These are phyloP conservation scores for Phrixothrix hirtus DNA, from an alignment of 2,888 invertebrate genomes.

Conservation along the genomic window DNA sequence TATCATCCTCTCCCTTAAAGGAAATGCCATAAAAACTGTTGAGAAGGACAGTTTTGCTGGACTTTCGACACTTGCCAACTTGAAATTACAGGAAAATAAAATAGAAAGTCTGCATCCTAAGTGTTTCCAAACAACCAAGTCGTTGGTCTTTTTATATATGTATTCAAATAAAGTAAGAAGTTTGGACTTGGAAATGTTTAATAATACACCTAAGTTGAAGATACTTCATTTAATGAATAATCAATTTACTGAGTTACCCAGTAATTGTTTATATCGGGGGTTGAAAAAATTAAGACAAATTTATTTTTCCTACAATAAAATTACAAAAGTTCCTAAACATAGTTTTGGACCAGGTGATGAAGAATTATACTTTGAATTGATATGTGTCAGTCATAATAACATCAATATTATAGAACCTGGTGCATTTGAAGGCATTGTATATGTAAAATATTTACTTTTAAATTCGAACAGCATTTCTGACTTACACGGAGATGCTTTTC, in stretches of 20 bases:
- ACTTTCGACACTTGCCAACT: neutral
- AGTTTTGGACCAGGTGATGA: neutral
- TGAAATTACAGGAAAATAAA: neutral
- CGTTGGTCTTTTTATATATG: neutral
- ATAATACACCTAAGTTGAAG: neutral
- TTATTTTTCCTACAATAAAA: neutral
- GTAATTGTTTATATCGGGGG: neutral
- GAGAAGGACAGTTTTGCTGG: neutral
- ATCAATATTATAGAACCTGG: neutral
- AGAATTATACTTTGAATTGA: neutral
- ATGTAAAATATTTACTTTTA: neutral
- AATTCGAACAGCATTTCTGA: neutral
- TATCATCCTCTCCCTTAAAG: neutral
- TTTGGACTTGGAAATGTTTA: neutral
- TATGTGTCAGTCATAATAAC: neutral
- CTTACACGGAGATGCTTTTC: neutral
- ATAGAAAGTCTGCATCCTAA: neutral
- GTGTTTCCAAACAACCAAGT: neutral
- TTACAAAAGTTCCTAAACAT: neutral
- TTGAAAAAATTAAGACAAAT: neutral
- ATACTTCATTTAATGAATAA: neutral
- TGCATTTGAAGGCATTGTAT: neutral
- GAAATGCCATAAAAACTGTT: neutral
- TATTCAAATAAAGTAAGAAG: neutral
- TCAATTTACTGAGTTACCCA: neutral